Conservation (phyloP, 2,797 vertebrate species). For the Numenius phaeopus region DNA sequence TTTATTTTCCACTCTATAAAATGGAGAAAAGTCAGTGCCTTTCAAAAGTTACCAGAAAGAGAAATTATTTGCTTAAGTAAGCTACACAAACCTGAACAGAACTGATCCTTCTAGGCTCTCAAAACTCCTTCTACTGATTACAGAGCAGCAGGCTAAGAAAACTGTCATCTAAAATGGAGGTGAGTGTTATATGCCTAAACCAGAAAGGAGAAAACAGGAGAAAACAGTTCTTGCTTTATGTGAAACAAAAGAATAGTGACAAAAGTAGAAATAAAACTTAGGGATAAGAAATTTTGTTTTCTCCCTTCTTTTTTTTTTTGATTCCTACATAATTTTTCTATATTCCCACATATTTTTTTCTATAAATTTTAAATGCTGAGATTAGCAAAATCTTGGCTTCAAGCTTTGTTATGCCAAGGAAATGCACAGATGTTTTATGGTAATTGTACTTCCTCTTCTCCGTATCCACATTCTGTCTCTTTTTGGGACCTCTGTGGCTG, state of each 20-base stretch:
- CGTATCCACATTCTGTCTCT: background rate
- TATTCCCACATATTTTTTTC: background rate
- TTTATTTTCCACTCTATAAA: background rate
- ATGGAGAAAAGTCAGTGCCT: background rate
- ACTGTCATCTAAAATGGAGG: background rate
- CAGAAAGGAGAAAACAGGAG: background rate
- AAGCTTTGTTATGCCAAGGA: background rate
- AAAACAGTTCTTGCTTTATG: background rate
- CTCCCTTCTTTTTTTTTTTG: background rate
- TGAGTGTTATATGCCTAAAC: background rate
- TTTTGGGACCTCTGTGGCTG: background rate
- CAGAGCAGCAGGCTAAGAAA: background rate
- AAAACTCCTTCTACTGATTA: background rate
- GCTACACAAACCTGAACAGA: background rate
- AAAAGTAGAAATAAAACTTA: background rate
- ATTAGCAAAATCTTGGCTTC: background rate
- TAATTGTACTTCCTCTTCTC: background rate
- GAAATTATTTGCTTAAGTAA: background rate
- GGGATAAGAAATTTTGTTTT: background rate
- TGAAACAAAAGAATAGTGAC: background rate
- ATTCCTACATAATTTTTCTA: background rate
- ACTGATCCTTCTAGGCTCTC: background rate
- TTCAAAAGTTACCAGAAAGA: background rate
- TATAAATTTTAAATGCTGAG: background rate
- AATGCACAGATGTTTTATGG: background rate